A percentile compares a stretch with the other conserved stretches of the same genome.
Evolutionary conservation across 1,140 invertebrate species (phyloP).

Genomic region (Macrosteles quadrilineatus): DNA sequence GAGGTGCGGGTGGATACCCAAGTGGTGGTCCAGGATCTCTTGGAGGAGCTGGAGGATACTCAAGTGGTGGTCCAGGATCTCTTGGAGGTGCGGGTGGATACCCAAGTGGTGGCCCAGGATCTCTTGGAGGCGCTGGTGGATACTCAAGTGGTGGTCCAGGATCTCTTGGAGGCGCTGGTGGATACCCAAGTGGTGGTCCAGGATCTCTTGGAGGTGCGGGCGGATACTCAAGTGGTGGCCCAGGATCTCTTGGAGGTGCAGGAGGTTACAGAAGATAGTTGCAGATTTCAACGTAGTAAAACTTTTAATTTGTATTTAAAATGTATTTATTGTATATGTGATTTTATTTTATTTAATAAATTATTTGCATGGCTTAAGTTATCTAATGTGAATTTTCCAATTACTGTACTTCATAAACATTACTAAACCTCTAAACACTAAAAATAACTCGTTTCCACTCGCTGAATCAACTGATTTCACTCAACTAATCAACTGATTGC

Average conservation of each 20-base stretch:
- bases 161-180: neutral
- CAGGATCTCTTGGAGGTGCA: too few species aligned
- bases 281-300: too few species aligned
- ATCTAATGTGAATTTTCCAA: too few species aligned
- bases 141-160: too few species aligned
- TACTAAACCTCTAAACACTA: too few species aligned
- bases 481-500: too few species aligned
- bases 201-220: neutral
- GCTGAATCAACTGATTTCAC: too few species aligned
- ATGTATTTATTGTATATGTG: neutral
- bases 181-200: neutral
- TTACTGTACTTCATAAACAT: too few species aligned
- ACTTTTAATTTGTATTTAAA: neutral
- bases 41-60: neutral
- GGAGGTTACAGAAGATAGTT: conserved; percentile 1
- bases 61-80: neutral
- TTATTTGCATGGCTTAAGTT: neutral
- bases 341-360: neutral
- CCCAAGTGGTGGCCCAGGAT: neutral
- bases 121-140: too few species aligned
- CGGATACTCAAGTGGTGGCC: neutral
- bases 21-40: neutral
- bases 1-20: neutral
- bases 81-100: neutral
- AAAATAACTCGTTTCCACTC: too few species aligned